Evolutionary conservation across 2,113 vertebrate genomes (phyloP), one percentile per base, ranked within the genome.

Genomic region (Semicossyphus pulcher): DNA sequence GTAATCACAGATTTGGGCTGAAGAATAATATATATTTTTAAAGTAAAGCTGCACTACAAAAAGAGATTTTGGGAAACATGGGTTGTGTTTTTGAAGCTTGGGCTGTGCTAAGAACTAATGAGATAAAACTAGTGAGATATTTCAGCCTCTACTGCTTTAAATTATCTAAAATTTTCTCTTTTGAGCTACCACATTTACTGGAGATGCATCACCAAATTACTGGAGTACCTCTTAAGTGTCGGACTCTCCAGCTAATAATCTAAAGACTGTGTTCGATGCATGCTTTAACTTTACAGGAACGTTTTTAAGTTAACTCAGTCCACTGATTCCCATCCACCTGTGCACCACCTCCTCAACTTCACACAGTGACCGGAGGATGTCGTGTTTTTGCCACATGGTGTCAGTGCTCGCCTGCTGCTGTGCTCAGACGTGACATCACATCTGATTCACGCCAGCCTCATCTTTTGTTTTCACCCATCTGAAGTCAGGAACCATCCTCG

Each of bases 301-400:
- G 11, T 14, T 9, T 7, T 9, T 4, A 5, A 15, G n/a, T 47
- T n/a, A 21, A 36, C 2, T 4, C 7, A 32, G 9, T 21, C 23
- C 16, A 32, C 14, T 8, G 20, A 1, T n/a, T 36, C 23, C 32
- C 16, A 7, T 26, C 37, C 9, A 28, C 34, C 49, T 29, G 60
- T 44, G 34, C 34, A 44, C 0, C 10, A 5, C 5, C 29, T 26
- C 18, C 32, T 69, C 0, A 45, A 23, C 10, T 18, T 10, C 34
- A 23, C 1, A 5, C 47, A 10, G 28, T 23, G 15, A 5, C 21
- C 0, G 0, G 18, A 41, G 54, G 63, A 45, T 28, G 54, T 16
- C 25, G 0, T 42, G 51, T 39, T 78, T 53, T 25, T 47, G 37
- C 86, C 88, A 88, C 87, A 78, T 31, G 80, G 86, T 77, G 89